phyloP scores from a whole-genome alignment of 2,797 vertebrate species.

The Streptopelia turtur region DNA sequence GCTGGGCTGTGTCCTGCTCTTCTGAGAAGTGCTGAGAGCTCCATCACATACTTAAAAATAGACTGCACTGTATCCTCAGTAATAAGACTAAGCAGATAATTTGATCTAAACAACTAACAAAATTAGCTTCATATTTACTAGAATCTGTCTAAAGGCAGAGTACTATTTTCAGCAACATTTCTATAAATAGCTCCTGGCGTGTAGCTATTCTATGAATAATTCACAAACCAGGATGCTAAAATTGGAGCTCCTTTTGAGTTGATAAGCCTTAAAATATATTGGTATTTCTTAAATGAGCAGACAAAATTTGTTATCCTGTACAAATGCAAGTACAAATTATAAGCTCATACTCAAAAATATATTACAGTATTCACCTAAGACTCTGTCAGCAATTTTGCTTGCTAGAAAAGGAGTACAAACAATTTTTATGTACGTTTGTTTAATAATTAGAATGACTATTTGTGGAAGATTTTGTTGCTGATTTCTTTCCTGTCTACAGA shows the following conservation, averaged over 20 bases:
- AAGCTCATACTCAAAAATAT: not conserved
- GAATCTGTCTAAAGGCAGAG: not conserved
- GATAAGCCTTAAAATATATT: not conserved
- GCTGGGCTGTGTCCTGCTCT: not conserved
- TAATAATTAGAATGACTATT: not conserved
- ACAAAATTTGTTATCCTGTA: not conserved
- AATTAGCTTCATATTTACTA: conserved; percentile 17
- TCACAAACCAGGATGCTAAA: not conserved
- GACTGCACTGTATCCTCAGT: not conserved
- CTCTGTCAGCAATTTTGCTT: not conserved
- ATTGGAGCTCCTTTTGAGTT: not conserved
- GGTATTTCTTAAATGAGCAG: not conserved
- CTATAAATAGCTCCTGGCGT: conserved; percentile 6
- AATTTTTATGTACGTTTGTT: not conserved
- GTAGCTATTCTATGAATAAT: conserved; percentile 6
- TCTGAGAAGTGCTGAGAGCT: not conserved
- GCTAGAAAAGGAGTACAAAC: not conserved
- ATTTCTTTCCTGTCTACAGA: not conserved
- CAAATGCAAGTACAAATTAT: not conserved
- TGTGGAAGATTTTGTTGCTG: not conserved
- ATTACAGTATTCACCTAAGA: not conserved
- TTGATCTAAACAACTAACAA: conserved; percentile 1
- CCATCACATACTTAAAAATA: not conserved
- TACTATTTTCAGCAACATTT: conserved; percentile 21
- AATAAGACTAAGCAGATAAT: conserved; percentile 3